A percentile compares a stretch with the other conserved stretches of the same genome.
These are phyloP conservation scores for Gobius niger DNA, from an alignment of 2,113 vertebrate genomes.

Conservation along the genomic window DNA sequence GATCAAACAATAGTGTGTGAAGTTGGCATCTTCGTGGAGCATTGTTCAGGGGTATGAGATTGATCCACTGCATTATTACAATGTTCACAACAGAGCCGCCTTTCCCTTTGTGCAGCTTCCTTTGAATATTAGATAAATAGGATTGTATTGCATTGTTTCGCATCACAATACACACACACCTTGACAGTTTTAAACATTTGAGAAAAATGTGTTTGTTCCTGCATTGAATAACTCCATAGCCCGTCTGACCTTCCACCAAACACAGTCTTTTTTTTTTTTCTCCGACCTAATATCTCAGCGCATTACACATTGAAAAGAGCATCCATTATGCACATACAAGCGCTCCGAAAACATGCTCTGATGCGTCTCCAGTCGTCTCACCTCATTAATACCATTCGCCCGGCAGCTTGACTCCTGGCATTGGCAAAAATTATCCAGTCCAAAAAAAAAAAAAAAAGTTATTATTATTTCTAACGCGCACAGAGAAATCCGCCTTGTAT, in stretches of 20 bases:
- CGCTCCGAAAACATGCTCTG: neutral
- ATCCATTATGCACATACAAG: neutral
- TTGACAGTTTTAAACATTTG: neutral
- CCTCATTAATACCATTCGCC: slow-evolving; percentile 10
- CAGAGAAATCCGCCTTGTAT: slow-evolving; percentile 14
- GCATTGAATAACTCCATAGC: neutral
- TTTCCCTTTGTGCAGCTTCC: too few species aligned
- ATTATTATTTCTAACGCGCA: slow-evolving; percentile 40
- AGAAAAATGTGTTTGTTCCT: neutral
- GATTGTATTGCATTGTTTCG: too few species aligned
- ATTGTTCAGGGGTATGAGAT: too few species aligned
- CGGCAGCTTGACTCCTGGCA: slow-evolving; percentile 18
- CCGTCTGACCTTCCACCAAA: slow-evolving; percentile 1
- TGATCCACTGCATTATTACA: too few species aligned
- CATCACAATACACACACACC: neutral
- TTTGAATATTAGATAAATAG: too few species aligned
- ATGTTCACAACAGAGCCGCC: too few species aligned
- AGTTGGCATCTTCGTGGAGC: too few species aligned
- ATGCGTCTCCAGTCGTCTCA: neutral
- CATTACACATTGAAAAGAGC: slow-evolving; percentile 19
- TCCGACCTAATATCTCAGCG: neutral
- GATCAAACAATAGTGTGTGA: too few species aligned
- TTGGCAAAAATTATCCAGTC: slow-evolving; percentile 22
- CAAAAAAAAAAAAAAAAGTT: slow-evolving; percentile 5
- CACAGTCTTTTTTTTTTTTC: neutral